Base-by-base conservation (phyloP, 2,113 vertebrate genomes). In the Phyllopteryx taeniolatus region DNA sequence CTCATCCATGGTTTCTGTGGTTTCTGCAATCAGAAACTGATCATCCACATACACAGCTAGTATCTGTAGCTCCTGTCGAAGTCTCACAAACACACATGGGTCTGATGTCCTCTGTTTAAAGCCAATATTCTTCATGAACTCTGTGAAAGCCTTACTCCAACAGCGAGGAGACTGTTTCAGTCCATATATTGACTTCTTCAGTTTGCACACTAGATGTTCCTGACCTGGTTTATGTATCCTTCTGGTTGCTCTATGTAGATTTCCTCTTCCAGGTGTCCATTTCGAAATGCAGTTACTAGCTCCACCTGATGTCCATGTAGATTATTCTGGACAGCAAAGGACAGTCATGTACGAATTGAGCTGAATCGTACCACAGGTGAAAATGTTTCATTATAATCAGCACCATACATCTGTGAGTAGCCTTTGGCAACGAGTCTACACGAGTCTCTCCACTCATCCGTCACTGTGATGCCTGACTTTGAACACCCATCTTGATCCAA, bases 1-100 rank as follows among this genome's bases (percentile, higher is more conserved):
- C 62, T 71, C 71, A 67, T 68, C 27, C 60, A 76, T 71, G 60
- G 22, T 62, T 14, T 72, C 59, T 8, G 4, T 66, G 8, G 53
- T 69, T 15, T 72, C 68, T 72, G 65, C 57, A 5, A 77, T 79
- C 46, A 71, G 19, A 74, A 75, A 74, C 13, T 27, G 27, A 27
- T 27, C 27, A 27, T 27, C 27, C 27, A 27, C 27, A 27, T 27
- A 27, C 27, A 27, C 27, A 27, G 27, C 27, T 27, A 27, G 27
- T 27, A 27, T 27, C 27, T 27, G 27, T 27, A 27, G 27, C 27
- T 27, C 27, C 27, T 27, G 27, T 27, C 27, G 27, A 27, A 27
- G 27, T 27, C 27, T 27, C 27, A 27, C 27, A 27, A 27, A 27
- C 27, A 27, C 27, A 27, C 27, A 27, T 27, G 27, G 27, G 27